Conservation (phyloP, 2,113 vertebrate genomes). For the Rhodinocichla rosea region DNA sequence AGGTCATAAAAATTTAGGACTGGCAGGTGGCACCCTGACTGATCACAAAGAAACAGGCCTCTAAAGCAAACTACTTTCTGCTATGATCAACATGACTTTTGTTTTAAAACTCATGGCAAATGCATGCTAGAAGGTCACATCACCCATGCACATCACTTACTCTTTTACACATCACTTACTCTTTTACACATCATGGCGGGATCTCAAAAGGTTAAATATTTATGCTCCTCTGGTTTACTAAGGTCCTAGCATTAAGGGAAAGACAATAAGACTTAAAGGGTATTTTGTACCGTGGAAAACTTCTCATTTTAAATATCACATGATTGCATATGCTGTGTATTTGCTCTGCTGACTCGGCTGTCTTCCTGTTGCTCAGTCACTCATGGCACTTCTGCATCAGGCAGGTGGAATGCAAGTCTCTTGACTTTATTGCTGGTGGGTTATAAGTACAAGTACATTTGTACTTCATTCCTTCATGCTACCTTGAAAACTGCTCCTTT, state of each 20-base stretch:
- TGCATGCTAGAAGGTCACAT: background rate
- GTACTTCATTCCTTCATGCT: background rate
- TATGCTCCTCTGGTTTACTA: background rate
- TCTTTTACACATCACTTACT: constrained; percentile 2
- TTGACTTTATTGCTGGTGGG: background rate
- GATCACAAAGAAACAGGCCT: background rate
- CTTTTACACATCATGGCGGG: background rate
- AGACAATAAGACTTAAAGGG: background rate
- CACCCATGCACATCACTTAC: background rate
- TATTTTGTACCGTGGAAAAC: background rate
- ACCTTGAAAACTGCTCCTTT: background rate
- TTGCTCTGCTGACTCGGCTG: background rate
- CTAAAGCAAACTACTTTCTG: background rate
- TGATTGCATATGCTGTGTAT: background rate
- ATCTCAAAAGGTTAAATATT: constrained; percentile 47
- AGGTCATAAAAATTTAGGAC: background rate
- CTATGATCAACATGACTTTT: background rate
- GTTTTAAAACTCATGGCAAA: background rate
- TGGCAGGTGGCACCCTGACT: background rate
- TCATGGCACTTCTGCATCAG: background rate
- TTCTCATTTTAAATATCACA: background rate
- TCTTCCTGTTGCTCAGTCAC: background rate
- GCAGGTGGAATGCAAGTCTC: background rate
- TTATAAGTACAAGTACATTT: background rate
- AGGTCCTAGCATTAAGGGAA: background rate